Percentiles rank a stretch among this genome's conserved stretches.
Evolutionary conservation across 2,113 vertebrate genomes (phyloP).

Genomic region (Elgaria multicarinata): DNA sequence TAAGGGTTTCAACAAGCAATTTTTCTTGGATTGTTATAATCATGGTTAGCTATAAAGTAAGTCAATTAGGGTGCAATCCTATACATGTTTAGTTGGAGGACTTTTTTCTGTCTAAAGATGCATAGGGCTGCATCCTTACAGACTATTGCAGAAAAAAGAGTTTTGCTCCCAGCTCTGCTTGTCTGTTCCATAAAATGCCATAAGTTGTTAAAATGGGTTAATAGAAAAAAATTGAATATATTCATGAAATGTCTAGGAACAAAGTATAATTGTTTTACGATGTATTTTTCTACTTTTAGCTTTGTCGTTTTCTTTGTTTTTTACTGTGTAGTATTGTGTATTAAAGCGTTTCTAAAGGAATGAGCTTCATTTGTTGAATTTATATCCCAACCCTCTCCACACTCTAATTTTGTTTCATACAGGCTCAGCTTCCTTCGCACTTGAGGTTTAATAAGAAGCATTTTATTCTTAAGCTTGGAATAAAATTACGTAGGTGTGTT

Average conservation of each 20-base stretch:
- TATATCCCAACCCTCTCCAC: background rate
- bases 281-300: slow-evolving; percentile 79
- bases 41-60: slow-evolving; percentile 34
- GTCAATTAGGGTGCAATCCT: background rate
- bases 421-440: slow-evolving; percentile 41
- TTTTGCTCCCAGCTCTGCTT: slow-evolving; percentile 35
- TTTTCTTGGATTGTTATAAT: slow-evolving; percentile 23
- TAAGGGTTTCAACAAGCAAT: slow-evolving; percentile 12
- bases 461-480: slow-evolving; percentile 43
- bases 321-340: slow-evolving; percentile 67
- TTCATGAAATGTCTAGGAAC: slow-evolving; percentile 63
- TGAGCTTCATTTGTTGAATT: slow-evolving; percentile 64
- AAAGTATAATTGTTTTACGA: slow-evolving; percentile 58
- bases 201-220: slow-evolving; percentile 51
- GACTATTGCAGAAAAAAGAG: slow-evolving; percentile 4
- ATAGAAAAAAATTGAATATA: slow-evolving; percentile 59
- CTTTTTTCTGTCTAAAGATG: too few relatives aligned
- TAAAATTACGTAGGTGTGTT: background rate
- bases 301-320: slow-evolving; percentile 69
- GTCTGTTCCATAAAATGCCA: slow-evolving; percentile 62
- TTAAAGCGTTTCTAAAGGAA: slow-evolving; percentile 75
- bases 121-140: background rate
- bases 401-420: slow-evolving; percentile 51
- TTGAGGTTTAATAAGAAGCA: slow-evolving; percentile 42
- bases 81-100: too few relatives aligned